A percentile compares a stretch with the other conserved stretches of the same genome.
These are phyloP conservation scores for Hypotaenidia okinawae DNA, from an alignment of 2,797 vertebrate genomes.

Conservation along the genomic window DNA sequence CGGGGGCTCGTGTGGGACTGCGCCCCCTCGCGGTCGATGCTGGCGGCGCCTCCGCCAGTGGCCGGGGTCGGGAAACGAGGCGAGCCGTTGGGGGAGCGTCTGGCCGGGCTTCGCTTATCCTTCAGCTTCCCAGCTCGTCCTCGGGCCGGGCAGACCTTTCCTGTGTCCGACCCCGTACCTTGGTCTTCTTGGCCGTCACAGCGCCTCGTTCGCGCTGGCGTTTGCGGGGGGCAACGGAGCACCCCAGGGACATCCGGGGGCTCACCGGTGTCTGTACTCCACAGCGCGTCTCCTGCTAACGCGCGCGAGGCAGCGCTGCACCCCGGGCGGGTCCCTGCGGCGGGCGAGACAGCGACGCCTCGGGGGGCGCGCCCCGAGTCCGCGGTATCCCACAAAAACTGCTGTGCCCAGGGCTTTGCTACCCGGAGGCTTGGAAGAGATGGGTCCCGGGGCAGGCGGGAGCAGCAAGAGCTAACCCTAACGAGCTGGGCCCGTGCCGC, in stretches of 20 bases:
- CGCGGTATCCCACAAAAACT: background rate
- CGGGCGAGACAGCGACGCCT: rapidly evolving
- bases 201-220: rapidly evolving
- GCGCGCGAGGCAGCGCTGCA: rapidly evolving
- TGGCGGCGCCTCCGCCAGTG: rapidly evolving
- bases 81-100: rapidly evolving
- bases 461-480: background rate
- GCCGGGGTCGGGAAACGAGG: background rate
- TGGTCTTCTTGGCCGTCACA: rapidly evolving
- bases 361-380: rapidly evolving
- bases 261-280: rapidly evolving
- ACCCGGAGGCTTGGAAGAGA: background rate
- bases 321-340: rapidly evolving
- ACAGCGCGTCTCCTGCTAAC: rapidly evolving
- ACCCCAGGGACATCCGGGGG: rapidly evolving
- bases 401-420: background rate
- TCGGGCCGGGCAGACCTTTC: rapidly evolving
- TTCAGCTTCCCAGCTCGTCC: rapidly evolving
- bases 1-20: rapidly evolving
- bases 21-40: background rate
- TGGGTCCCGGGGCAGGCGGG: too few species aligned
- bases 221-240: rapidly evolving
- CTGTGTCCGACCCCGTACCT: rapidly evolving
- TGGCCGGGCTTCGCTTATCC: rapidly evolving
- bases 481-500: background rate